A percentile compares a stretch with the other conserved stretches of the same genome.
Evolutionary conservation across 1,140 invertebrate species (phyloP).

Genomic region (Drosophila rhopaloa): DNA sequence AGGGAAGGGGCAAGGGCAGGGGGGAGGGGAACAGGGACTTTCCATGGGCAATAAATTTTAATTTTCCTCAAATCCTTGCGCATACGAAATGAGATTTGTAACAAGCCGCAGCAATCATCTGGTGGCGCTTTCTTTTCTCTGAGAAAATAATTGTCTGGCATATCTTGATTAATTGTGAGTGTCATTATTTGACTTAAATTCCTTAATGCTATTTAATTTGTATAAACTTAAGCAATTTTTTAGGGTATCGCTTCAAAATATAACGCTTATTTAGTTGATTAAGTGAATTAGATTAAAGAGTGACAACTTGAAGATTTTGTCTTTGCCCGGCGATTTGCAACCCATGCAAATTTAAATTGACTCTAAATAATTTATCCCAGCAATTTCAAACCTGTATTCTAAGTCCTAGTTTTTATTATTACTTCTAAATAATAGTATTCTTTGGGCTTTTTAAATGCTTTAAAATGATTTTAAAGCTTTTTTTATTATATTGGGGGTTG

Average conservation of each 20-base stretch:
- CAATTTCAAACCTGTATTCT: no score
- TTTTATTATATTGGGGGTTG: background rate
- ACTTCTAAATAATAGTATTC: no score
- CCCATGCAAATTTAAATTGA: no score
- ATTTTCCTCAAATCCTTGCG: slow-evolving; percentile 66
- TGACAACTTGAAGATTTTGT: no score
- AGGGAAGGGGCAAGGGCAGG: background rate
- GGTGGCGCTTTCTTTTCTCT: slow-evolving; percentile 22
- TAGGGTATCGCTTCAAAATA: background rate
- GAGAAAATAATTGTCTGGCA: slow-evolving; percentile 18
- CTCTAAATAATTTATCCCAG: no score
- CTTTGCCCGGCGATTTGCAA: no score
- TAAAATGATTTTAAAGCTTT: no score
- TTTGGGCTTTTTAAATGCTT: no score
- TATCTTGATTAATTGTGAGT: slow-evolving; percentile 35
- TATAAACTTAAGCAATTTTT: background rate
- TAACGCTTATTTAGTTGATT: no score
- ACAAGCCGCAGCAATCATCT: slow-evolving; percentile 48
- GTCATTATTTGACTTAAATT: slow-evolving; percentile 19
- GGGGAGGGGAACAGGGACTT: slow-evolving; percentile 15
- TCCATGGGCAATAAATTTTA: slow-evolving; percentile 76
- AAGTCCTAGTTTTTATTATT: no score
- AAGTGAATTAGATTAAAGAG: no score
- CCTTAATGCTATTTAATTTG: background rate
- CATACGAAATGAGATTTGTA: slow-evolving; percentile 62